Conservation (phyloP, 2,797 vertebrate genomes). For the Falco biarmicus region DNA sequence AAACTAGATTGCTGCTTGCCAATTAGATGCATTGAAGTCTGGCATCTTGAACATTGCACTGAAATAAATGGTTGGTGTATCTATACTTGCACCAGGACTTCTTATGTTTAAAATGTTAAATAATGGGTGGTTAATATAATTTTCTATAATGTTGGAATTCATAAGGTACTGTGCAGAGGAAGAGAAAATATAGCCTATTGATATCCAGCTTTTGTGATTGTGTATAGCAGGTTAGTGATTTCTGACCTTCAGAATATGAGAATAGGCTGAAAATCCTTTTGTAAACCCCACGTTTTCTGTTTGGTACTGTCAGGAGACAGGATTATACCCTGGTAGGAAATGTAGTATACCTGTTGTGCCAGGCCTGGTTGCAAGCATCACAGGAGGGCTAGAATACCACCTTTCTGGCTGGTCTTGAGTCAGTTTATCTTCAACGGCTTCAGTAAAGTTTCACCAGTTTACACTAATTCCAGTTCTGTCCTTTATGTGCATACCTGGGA, state of each 20-base stretch:
- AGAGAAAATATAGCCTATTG: not conserved
- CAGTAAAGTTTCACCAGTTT: not conserved
- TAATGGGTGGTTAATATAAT: not conserved
- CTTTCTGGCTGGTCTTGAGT: not conserved
- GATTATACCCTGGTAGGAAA: not conserved
- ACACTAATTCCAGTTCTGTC: not conserved
- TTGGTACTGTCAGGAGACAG: not conserved
- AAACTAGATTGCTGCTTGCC: not conserved
- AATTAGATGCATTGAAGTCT: not conserved
- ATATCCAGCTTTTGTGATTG: not conserved
- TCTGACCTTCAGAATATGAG: not conserved
- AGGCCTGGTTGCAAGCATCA: not conserved
- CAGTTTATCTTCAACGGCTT: not conserved
- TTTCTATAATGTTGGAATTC: not conserved
- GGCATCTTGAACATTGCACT: not conserved
- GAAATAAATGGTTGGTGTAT: fast-evolving
- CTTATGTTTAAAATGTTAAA: not conserved
- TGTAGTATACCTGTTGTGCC: not conserved
- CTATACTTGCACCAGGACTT: not conserved
- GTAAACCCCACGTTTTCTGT: not conserved
- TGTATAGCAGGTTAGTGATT: not conserved
- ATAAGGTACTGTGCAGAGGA: not conserved
- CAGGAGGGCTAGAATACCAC: not conserved
- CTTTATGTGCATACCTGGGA: not conserved
- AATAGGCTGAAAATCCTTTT: not conserved